phyloP scores from a whole-genome alignment of 2,797 vertebrate species.

The Crenichthys baileyi region DNA sequence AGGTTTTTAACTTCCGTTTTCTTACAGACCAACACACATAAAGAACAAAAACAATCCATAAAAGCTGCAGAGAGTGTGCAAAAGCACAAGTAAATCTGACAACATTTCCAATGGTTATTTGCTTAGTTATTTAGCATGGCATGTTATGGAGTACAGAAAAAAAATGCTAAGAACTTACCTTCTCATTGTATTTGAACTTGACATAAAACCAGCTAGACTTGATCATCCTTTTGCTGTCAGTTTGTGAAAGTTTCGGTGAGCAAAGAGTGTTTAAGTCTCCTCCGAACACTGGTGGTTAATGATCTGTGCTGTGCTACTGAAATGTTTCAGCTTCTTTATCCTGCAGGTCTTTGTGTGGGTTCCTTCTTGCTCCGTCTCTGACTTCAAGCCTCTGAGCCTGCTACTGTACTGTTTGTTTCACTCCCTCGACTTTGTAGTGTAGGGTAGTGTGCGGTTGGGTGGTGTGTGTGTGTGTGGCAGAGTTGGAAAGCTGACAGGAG shows the following conservation, averaged over 20 bases:
- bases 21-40: conserved; percentile 8
- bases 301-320: conserved; percentile 13
- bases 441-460: conserved; percentile 33
- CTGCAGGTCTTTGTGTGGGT: conserved; percentile 37
- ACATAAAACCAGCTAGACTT: conserved; percentile 99
- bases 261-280: conserved; percentile 30
- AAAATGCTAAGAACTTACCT: conserved; percentile 83
- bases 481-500: conserved; percentile 87
- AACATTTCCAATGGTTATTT: conserved; percentile 20
- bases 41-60: conserved; percentile 29
- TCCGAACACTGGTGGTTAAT: conserved; percentile 22
- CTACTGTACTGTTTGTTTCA: conserved; percentile 55
- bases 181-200: conserved; percentile 97
- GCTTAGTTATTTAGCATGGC: conserved; percentile 8
- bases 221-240: conserved; percentile 84
- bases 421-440: conserved; percentile 46
- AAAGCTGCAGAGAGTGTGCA: conserved; percentile 8
- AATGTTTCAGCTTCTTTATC: conserved; percentile 53
- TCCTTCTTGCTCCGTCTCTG: conserved; percentile 47
- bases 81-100: neutral
- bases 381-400: conserved; percentile 54
- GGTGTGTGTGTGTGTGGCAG: conserved; percentile 52
- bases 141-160: neutral
- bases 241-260: conserved; percentile 42
- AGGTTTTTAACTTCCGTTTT: neutral